These are phyloP conservation scores for Drosophila aff. DNA, from an alignment of 1,140 invertebrate genomes.

Conservation along the genomic window DNA sequence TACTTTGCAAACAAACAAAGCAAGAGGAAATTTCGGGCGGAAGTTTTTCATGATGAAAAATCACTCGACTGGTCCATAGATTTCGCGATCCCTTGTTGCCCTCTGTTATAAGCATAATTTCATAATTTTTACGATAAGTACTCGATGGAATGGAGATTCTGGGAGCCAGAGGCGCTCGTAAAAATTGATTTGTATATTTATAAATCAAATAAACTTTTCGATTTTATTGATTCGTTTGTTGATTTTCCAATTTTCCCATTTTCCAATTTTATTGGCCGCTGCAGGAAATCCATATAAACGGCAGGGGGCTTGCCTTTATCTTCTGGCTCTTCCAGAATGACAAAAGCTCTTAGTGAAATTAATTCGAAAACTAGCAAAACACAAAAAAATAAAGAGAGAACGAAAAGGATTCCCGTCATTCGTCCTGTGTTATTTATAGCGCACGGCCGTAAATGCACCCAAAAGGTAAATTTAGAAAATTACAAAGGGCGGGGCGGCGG, in stretches of 20 bases:
- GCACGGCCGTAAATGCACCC: constrained; percentile 39
- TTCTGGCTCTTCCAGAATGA: constrained; percentile 4
- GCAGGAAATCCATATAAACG: constrained; percentile 21
- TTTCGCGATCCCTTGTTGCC: background rate
- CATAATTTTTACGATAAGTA: constrained; percentile 73
- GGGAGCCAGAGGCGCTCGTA: constrained; percentile 37
- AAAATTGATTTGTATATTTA: constrained; percentile 81
- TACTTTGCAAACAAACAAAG: constrained; percentile 39
- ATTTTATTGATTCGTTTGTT: constrained; percentile 81
- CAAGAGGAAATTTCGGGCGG: constrained; percentile 22
- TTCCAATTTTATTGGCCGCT: constrained; percentile 15
- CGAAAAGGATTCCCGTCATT: constrained; percentile 34
- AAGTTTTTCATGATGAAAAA: constrained; percentile 73
- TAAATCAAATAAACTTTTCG: constrained; percentile 73
- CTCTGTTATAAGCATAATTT: constrained; percentile 60
- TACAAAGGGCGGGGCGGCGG: constrained; percentile 14
- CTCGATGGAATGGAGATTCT: constrained; percentile 42
- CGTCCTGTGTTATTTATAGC: constrained; percentile 55
- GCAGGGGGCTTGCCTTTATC: constrained; percentile 11
- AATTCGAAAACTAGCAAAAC: constrained; percentile 46
- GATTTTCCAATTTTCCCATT: constrained; percentile 54
- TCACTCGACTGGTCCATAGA: constrained; percentile 25
- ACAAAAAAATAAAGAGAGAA: background rate
- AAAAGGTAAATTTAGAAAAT: constrained; percentile 58
- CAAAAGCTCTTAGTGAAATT: constrained; percentile 63